Conservation (phyloP, 2,888 invertebrate genomes). For the Campaea margaritaria region DNA sequence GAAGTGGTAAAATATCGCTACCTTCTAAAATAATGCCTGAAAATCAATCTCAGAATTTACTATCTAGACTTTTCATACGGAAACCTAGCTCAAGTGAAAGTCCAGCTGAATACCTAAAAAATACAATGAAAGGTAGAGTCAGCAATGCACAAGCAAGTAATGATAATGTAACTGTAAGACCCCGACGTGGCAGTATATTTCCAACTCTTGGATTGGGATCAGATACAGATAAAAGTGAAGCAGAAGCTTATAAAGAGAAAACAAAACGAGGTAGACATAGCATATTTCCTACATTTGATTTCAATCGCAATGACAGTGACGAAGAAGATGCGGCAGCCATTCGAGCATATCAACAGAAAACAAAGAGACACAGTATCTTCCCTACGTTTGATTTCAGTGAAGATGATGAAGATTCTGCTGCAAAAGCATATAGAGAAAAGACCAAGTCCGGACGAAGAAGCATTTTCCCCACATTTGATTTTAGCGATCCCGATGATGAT, state of each 20-base stretch:
- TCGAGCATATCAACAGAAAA: constrained; percentile 53
- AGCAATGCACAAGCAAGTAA: constrained; percentile 59
- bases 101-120: constrained; percentile 69
- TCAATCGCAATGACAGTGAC: constrained; percentile 65
- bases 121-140: constrained; percentile 67
- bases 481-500: constrained; percentile 71
- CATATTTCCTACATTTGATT: constrained; percentile 75
- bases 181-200: constrained; percentile 72
- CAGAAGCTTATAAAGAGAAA: constrained; percentile 71
- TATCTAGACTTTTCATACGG: constrained; percentile 66
- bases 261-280: constrained; percentile 71
- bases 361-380: constrained; percentile 73
- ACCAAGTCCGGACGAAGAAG: constrained; percentile 72
- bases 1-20: constrained; percentile 75
- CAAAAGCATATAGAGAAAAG: constrained; percentile 68
- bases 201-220: constrained; percentile 63
- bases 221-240: constrained; percentile 58
- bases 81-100: constrained; percentile 68
- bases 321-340: constrained; percentile 47
- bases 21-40: constrained; percentile 58
- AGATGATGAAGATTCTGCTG: constrained; percentile 71
- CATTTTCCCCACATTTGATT: constrained; percentile 77
- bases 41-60: constrained; percentile 59
- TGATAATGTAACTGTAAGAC: constrained; percentile 59
- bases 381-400: constrained; percentile 76